These are phyloP conservation scores for Tapera naevia DNA, from an alignment of 2,797 vertebrate species.

Conservation along the genomic window DNA sequence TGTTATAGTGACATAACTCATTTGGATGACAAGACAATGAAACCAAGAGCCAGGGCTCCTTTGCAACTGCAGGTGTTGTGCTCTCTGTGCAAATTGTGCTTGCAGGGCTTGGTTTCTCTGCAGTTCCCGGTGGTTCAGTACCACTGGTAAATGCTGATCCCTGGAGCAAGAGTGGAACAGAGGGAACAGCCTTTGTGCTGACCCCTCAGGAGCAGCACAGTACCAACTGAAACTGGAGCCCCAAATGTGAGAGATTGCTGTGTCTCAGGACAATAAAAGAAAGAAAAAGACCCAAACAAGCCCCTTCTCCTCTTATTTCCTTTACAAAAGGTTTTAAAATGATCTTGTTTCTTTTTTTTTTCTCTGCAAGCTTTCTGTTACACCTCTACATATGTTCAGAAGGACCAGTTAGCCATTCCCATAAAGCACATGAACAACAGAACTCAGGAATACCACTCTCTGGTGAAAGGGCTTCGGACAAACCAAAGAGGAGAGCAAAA, in stretches of 20 bases:
- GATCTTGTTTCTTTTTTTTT: not conserved
- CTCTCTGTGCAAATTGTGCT: not conserved
- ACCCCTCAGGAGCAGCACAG: not conserved
- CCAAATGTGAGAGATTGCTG: not conserved
- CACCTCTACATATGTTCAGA: not conserved
- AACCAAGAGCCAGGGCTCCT: not conserved
- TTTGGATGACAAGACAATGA: not conserved
- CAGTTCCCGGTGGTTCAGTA: not conserved
- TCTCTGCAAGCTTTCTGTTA: not conserved
- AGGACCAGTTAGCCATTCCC: not conserved
- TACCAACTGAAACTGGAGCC: not conserved
- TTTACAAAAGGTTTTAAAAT: not conserved
- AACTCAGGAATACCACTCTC: not conserved
- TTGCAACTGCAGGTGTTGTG: not conserved
- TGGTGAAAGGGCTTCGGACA: not conserved
- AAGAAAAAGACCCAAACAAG: not conserved
- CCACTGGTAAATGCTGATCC: not conserved
- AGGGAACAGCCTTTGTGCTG: not conserved
- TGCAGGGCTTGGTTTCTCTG: not conserved
- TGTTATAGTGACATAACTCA: not conserved
- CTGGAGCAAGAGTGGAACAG: not conserved
- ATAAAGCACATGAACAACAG: not conserved
- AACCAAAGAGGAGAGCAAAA: conserved; percentile 15
- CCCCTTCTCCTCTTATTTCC: not conserved
- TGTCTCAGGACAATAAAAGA: not conserved